Evolutionary conservation across 2,797 vertebrate species (phyloP).

Genomic region (Zenarchopterus dispar): DNA sequence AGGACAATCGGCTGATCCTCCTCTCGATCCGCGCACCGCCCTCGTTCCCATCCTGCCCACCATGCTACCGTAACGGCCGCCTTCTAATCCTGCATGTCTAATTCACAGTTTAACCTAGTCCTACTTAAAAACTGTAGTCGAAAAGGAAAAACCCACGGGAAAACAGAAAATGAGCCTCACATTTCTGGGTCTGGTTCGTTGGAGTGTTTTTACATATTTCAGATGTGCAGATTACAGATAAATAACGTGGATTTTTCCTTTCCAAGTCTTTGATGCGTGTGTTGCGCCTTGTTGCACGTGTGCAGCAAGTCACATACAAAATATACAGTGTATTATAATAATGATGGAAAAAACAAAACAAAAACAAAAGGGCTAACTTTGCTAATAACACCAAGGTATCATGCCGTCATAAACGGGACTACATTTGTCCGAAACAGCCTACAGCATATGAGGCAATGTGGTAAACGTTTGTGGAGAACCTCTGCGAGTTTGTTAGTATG

Average conservation of each 20-base stretch:
- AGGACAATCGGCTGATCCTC: constrained; percentile 24
- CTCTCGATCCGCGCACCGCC: neutral
- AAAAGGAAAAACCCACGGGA: constrained; percentile 30
- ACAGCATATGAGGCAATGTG: constrained; percentile 58
- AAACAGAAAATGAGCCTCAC: constrained; percentile 25
- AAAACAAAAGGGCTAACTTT: constrained; percentile 43
- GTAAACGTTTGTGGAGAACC: constrained; percentile 57
- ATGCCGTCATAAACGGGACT: constrained; percentile 53
- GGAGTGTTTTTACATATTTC: constrained; percentile 15
- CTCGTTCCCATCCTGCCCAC: constrained; percentile 39
- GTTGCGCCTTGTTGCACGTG: constrained; percentile 38
- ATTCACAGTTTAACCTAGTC: constrained; percentile 80
- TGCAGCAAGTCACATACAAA: constrained; percentile 68
- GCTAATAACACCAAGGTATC: constrained; percentile 48
- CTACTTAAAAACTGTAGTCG: constrained; percentile 38
- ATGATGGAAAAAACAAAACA: constrained; percentile 23
- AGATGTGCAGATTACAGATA: constrained; percentile 9
- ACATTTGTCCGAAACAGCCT: constrained; percentile 48
- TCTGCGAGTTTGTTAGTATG: constrained; percentile 42
- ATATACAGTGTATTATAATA: constrained; percentile 67
- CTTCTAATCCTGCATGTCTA: constrained; percentile 57
- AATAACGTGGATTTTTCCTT: constrained; percentile 51
- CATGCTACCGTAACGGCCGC: constrained; percentile 62
- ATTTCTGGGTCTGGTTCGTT: constrained; percentile 40
- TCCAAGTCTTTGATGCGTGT: constrained; percentile 32